Base-by-base conservation (phyloP, 2,888 invertebrate genomes). In the Trichopria drosophilae region DNA sequence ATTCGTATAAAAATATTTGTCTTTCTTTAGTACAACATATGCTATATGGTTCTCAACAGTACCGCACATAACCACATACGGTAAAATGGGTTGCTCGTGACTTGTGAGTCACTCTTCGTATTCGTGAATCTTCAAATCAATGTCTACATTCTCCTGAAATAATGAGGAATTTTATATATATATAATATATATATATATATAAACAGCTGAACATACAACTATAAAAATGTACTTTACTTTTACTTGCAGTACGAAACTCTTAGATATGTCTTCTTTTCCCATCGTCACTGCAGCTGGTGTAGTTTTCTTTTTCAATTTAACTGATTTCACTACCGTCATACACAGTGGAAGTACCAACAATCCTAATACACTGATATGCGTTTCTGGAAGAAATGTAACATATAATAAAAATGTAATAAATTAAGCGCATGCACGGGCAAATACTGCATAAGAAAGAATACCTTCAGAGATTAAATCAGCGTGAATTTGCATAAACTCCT, bases 401-500 rank as follows among this genome's bases (percentile, higher is more conserved):
- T 15, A 31, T 6, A 10, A 7, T 31, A n/a, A 16, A 31, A 31
- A 9, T 31, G 9, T 13, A 31, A 31, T 4, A 13, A 31, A 12
- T 7, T 43, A 32, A 23, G 31, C 43, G 10, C 43, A 22, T 31
- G n/a, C n/a, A n/a, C n/a, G n/a, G n/a, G n/a, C n/a, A n/a, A n/a
- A n/a, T n/a, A n/a, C n/a, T n/a, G n/a, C n/a, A n/a, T n/a, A n/a
- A n/a, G n/a, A n/a, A n/a, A n/a, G n/a, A n/a, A n/a, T n/a, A n/a
- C n/a, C n/a, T n/a, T n/a, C n/a, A n/a, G n/a, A n/a, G n/a, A n/a
- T n/a, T n/a, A n/a, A n/a, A n/a, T n/a, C n/a, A n/a, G n/a, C n/a
- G 12, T 7, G 4, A 13, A 13, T 12, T 13, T 4, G 12, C 12
- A 32, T 3, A 2, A 32, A 12, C 4, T 32, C 32, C 19, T 32